Percentiles rank a stretch among this genome's conserved stretches.
phyloP scores from a whole-genome alignment of 2,113 vertebrate species.

The Hippoglossus stenolepis region DNA sequence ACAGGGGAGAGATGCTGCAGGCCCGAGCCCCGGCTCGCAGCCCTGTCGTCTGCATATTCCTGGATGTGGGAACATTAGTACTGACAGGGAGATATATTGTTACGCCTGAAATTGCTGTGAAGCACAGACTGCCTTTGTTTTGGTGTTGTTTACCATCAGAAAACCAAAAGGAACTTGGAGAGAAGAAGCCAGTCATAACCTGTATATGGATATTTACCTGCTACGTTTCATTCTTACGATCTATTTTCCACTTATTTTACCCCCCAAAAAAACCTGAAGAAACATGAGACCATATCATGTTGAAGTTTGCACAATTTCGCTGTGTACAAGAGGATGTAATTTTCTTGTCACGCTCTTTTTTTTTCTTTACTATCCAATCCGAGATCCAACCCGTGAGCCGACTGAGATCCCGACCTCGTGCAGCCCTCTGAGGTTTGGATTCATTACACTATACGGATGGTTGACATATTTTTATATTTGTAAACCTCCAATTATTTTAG shows the following conservation, averaged over 20 bases:
- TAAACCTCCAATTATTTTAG: neutral
- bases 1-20: slow-evolving; percentile 76
- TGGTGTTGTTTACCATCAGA: slow-evolving; percentile 26
- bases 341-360: neutral
- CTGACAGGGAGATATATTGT: slow-evolving; percentile 72
- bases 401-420: neutral
- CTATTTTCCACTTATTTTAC: neutral
- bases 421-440: neutral
- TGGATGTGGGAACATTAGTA: slow-evolving; percentile 73
- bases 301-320: neutral
- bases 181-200: slow-evolving; percentile 13
- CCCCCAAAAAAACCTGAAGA: too few species aligned
- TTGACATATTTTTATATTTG: neutral
- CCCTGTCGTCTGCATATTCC: slow-evolving; percentile 62
- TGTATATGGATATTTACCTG: neutral
- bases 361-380: neutral
- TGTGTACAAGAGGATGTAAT: neutral
- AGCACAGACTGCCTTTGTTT: slow-evolving; percentile 64
- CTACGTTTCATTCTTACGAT: neutral
- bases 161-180: neutral
- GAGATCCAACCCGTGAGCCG: too few species aligned
- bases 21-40: slow-evolving; percentile 64
- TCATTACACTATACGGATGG: neutral
- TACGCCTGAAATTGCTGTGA: slow-evolving; percentile 46
- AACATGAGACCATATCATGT: neutral